phyloP scores from a whole-genome alignment of 2,113 vertebrate genomes.

The Nerophis lumbriciformis region DNA sequence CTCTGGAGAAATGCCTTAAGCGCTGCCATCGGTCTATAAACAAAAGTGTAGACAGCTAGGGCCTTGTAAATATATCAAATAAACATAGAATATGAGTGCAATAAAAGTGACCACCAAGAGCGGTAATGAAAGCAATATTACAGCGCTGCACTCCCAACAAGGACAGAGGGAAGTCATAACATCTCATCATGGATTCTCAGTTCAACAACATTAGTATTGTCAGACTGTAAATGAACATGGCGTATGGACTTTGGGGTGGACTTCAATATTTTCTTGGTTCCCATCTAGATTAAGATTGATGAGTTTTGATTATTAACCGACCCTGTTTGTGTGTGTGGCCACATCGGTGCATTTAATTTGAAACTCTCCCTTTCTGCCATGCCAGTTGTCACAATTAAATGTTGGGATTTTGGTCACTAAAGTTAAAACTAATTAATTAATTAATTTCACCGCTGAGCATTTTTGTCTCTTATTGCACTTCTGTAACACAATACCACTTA shows the following conservation, averaged over 20 bases:
- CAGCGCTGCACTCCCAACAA: background rate
- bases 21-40: background rate
- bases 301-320: conserved; percentile 27
- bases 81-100: background rate
- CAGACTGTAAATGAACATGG: background rate
- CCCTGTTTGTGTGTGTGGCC: background rate
- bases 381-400: background rate
- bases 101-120: conserved; percentile 2
- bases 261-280: background rate
- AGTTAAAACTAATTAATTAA: background rate
- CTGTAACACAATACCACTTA: background rate
- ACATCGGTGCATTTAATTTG: background rate
- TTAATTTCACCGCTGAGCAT: background rate
- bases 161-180: conserved; percentile 1
- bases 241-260: background rate
- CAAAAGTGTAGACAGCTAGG: background rate
- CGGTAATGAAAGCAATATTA: conserved; percentile 4
- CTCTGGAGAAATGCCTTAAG: background rate
- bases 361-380: background rate
- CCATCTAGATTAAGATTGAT: conserved; percentile 2
- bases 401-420: background rate
- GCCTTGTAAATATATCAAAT: conserved; percentile 1
- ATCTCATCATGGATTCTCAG: background rate
- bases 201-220: background rate
- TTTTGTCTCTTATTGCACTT: background rate